These are phyloP conservation scores for Ochropleura plecta DNA, from an alignment of 2,888 invertebrate genomes.

Conservation along the genomic window DNA sequence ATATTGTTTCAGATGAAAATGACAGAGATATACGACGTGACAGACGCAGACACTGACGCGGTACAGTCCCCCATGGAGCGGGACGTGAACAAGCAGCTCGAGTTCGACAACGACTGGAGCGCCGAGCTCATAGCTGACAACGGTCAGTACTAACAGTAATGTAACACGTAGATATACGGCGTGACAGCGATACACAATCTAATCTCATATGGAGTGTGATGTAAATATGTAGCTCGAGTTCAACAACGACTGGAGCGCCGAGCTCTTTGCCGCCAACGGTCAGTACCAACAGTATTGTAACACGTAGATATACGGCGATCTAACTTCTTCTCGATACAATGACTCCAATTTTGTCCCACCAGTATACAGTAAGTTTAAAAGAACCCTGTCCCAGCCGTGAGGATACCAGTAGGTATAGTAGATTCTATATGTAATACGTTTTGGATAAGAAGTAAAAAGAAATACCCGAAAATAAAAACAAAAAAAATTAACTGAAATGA, in stretches of 20 bases:
- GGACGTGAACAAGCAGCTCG: slow-evolving; percentile 91
- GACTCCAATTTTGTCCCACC: background rate
- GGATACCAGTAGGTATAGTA: too few relatives aligned
- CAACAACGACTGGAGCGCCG: slow-evolving; percentile 92
- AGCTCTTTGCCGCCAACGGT: slow-evolving; percentile 81
- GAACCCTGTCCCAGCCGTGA: background rate
- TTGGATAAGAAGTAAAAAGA: too few relatives aligned
- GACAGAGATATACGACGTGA: slow-evolving; percentile 97
- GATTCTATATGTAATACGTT: too few relatives aligned
- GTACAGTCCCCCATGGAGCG: slow-evolving; percentile 91
- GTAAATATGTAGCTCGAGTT: slow-evolving; percentile 92
- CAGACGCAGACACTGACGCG: slow-evolving; percentile 93
- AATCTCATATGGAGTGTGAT: slow-evolving; percentile 91
- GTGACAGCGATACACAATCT: slow-evolving; percentile 80
- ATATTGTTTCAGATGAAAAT: slow-evolving; percentile 92
- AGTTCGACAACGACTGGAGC: slow-evolving; percentile 92
- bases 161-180: slow-evolving; percentile 14
- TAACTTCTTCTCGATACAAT: background rate
- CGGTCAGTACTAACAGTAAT: slow-evolving; percentile 68
- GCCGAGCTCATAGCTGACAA: slow-evolving; percentile 84
- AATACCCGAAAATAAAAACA: too few relatives aligned
- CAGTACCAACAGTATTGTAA: slow-evolving; percentile 39
- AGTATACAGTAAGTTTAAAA: background rate
- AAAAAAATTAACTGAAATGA: too few relatives aligned
- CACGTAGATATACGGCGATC: background rate